Evolutionary conservation across 2,113 vertebrate species (phyloP).

Genomic region (Muntiacus muntjak): DNA sequence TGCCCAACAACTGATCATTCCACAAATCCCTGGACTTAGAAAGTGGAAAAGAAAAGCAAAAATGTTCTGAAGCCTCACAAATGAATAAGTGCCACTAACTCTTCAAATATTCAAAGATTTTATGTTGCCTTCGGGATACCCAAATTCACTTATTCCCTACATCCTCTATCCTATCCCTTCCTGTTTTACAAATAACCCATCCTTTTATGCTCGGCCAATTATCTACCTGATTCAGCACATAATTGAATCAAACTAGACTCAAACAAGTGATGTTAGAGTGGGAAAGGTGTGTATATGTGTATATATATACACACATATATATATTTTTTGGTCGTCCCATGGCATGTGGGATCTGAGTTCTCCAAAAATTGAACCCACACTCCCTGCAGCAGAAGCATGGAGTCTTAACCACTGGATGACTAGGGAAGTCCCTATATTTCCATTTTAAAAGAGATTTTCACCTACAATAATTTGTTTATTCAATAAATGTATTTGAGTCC

Average conservation of each 20-base stretch:
- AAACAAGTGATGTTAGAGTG: not conserved
- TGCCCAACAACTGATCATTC: not conserved
- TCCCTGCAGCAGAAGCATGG: not conserved
- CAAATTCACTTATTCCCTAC: not conserved
- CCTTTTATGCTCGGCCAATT: not conserved
- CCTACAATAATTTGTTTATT: not conserved
- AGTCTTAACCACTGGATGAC: not conserved
- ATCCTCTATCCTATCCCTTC: not conserved
- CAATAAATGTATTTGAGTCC: not conserved
- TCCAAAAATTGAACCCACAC: not conserved
- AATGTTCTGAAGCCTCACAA: not conserved
- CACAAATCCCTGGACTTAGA: not conserved
- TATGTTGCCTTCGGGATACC: not conserved
- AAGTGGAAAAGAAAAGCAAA: not conserved
- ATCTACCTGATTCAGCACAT: not conserved
- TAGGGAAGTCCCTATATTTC: not conserved
- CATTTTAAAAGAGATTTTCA: not conserved
- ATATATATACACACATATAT: too few relatives aligned
- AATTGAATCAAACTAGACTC: not conserved
- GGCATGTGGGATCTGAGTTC: not conserved
- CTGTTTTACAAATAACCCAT: not conserved
- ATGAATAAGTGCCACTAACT: not conserved
- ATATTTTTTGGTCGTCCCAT: rapidly evolving
- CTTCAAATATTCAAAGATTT: not conserved
- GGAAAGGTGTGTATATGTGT: not conserved